Conservation (phyloP, 2,797 vertebrate genomes). For the Aplochiton taeniatus region DNA sequence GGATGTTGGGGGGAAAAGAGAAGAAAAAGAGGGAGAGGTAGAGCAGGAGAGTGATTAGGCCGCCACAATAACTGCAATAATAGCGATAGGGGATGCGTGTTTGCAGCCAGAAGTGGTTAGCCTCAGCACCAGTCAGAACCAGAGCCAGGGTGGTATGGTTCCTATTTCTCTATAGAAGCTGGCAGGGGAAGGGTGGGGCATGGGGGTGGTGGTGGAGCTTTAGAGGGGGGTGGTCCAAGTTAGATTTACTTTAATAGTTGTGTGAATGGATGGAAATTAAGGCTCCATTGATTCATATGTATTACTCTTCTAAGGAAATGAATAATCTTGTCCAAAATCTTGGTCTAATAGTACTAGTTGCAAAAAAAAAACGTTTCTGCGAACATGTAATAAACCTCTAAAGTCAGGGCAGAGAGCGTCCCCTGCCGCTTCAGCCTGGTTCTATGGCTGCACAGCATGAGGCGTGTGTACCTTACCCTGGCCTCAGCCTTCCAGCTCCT, state of each 20-base stretch:
- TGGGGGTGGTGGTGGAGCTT: conserved; percentile 28
- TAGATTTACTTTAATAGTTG: neutral
- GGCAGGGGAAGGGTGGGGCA: conserved; percentile 24
- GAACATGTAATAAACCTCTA: too few relatives aligned
- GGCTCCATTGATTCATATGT: too few relatives aligned
- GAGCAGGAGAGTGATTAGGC: conserved; percentile 71
- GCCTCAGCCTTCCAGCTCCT: too few relatives aligned
- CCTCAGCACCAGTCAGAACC: conserved; percentile 28
- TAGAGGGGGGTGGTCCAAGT: neutral
- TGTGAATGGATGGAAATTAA: too few relatives aligned
- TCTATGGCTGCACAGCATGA: too few relatives aligned
- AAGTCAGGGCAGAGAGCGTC: too few relatives aligned
- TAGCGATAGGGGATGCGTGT: conserved; percentile 67
- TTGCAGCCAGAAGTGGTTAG: conserved; percentile 65
- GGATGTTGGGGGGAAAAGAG: neutral
- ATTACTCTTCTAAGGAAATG: too few relatives aligned
- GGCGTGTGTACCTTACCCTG: too few relatives aligned
- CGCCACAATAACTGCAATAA: conserved; percentile 68
- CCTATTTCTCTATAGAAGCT: conserved; percentile 44
- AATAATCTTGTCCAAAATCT: too few relatives aligned
- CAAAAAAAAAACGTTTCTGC: too few relatives aligned
- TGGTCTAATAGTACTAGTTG: too few relatives aligned
- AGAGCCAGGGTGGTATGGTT: conserved; percentile 38
- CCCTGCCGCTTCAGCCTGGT: too few relatives aligned
- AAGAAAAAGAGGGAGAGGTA: neutral